These are phyloP conservation scores for Alloscopus bannaensis DNA, from an alignment of 2,888 invertebrate species.

Conservation along the genomic window DNA sequence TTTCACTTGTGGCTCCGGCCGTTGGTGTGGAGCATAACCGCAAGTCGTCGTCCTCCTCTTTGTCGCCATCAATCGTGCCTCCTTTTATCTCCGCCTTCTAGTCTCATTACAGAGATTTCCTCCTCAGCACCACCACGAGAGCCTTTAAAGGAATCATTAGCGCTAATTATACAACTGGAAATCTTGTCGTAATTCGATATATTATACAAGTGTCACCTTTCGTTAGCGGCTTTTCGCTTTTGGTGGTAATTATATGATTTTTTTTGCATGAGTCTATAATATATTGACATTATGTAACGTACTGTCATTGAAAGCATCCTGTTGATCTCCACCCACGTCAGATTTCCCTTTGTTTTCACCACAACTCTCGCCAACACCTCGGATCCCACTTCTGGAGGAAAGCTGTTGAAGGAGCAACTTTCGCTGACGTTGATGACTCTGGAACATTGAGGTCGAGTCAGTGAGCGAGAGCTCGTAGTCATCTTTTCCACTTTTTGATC, in stretches of 20 bases:
- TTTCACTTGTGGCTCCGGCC: slow-evolving; percentile 56
- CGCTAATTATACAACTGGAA: not conserved
- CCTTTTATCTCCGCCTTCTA: not conserved
- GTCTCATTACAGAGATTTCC: not conserved
- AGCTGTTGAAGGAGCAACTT: slow-evolving; percentile 40
- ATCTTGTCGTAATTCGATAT: slow-evolving; percentile 3
- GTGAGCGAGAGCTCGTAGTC: slow-evolving; percentile 45
- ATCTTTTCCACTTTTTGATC: not conserved
- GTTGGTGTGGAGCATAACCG: slow-evolving; percentile 28
- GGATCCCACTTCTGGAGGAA: slow-evolving; percentile 6
- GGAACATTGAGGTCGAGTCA: slow-evolving; percentile 46
- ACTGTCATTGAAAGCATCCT: slow-evolving; percentile 9
- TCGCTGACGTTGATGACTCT: slow-evolving; percentile 10
- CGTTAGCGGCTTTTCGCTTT: not conserved
- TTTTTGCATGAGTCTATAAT: not conserved
- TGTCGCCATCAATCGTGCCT: not conserved
- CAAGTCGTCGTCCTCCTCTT: slow-evolving; percentile 37
- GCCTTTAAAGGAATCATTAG: slow-evolving; percentile 7
- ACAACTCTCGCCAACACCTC: too few species aligned
- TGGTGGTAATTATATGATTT: too few species aligned
- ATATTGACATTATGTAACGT: not conserved
- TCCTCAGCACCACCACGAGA: slow-evolving; percentile 1
- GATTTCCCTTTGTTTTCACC: slow-evolving; percentile 13
- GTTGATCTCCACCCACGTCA: slow-evolving; percentile 13
- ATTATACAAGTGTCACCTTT: too few species aligned